phyloP scores from a whole-genome alignment of 2,888 invertebrate genomes.

The Tenodera sinensis region DNA sequence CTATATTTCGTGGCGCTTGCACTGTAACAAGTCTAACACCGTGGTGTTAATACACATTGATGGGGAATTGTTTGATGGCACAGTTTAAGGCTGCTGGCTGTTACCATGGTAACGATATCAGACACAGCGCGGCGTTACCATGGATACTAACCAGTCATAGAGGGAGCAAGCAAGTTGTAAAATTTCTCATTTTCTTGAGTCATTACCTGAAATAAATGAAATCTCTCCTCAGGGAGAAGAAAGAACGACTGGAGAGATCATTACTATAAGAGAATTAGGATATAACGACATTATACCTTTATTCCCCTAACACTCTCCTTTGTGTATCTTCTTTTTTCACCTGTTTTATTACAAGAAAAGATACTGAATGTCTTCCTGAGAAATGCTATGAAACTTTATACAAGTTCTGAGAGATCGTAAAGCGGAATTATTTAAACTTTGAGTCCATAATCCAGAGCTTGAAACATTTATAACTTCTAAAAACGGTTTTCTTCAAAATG shows the following conservation, averaged over 20 bases:
- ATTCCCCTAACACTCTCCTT: not conserved
- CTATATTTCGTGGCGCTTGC: no score
- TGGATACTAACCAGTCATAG: not conserved
- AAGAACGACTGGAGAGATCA: not conserved
- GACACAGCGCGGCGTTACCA: not conserved
- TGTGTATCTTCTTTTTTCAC: not conserved
- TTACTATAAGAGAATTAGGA: not conserved
- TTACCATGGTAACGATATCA: no score
- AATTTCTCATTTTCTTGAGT: slow-evolving; percentile 11
- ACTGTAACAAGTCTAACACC: no score
- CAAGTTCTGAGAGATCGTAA: not conserved
- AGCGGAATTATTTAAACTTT: not conserved
- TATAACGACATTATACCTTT: not conserved
- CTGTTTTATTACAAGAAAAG: no score
- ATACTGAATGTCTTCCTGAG: no score
- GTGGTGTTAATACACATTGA: no score
- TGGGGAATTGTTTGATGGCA: no score
- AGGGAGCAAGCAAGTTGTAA: not conserved
- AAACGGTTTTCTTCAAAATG: no score
- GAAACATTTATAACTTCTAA: no score
- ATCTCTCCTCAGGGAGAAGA: not conserved
- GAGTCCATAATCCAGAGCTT: no score
- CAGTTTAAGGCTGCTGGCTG: no score
- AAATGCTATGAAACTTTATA: no score
- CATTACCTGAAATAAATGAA: slow-evolving; percentile 6